Evolutionary conservation across 1,140 invertebrate species (phyloP).

Genomic region (Microvelia longipes): DNA sequence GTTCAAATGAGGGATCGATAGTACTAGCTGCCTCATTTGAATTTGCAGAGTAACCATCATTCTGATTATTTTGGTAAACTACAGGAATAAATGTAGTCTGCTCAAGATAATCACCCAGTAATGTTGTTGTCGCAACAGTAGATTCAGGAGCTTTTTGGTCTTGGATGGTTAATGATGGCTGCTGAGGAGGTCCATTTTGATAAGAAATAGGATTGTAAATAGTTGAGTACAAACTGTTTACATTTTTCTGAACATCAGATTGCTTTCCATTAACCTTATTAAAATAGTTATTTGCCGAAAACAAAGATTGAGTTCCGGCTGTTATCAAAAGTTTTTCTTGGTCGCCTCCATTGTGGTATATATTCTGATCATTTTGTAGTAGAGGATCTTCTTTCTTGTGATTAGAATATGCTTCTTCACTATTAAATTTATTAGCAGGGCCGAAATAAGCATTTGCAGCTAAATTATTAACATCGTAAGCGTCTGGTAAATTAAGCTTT

Average conservation of each 20-base stretch:
- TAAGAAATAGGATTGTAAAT: not conserved
- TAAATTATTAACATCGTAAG: conserved; percentile 18
- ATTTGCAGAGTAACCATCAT: not conserved
- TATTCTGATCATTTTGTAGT: not conserved
- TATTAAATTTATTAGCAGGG: conserved; percentile 2
- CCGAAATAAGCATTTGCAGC: conserved; percentile 4
- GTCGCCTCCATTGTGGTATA: conserved; percentile 7
- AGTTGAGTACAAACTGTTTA: not conserved
- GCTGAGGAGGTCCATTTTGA: not conserved
- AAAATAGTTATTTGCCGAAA: conserved; percentile 31
- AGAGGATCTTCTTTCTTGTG: not conserved
- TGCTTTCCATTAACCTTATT: not conserved
- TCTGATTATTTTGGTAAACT: not conserved
- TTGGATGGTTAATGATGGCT: not conserved
- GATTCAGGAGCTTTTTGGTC: not conserved
- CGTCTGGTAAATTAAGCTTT: conserved; percentile 9
- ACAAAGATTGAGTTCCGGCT: conserved; percentile 23
- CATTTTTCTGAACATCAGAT: not conserved
- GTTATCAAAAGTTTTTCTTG: conserved; percentile 21
- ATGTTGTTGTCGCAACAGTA: not conserved
- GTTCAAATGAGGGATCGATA: not conserved
- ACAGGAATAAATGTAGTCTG: not conserved
- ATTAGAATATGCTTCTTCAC: conserved; percentile 9
- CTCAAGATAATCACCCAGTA: not conserved
- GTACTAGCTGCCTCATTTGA: not conserved